Base-by-base conservation (phyloP, 2,113 vertebrate genomes). In the Cariama cristata region DNA sequence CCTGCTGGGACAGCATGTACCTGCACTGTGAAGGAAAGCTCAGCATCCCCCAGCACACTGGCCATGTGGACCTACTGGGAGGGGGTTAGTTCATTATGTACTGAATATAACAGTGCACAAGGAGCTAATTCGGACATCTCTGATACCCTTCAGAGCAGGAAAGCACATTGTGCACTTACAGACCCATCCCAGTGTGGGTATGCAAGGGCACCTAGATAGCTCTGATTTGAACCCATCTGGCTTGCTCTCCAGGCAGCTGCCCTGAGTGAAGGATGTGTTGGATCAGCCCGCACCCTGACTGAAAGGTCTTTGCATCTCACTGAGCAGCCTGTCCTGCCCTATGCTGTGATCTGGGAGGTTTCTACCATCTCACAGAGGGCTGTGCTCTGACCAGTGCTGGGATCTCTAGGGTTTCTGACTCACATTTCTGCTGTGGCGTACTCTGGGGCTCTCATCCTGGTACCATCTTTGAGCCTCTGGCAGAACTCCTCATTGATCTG, bases 401-500 rank as follows among this genome's bases (percentile, higher is more conserved):
- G 40, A 40, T 73, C 49, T 3, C 2, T 26, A 30, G 72, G 50
- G 64, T 79, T 76, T 91, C 75, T 83, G 60, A 98, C 98, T 98
- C 97, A 99, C 99, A 99, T 99, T 98, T 99, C 99, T 60, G 99
- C 98, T 42, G 99, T 99, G 67, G 99, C 99, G 0, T 99, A 99
- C 90, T 99, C 99, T 14, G 99, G 99, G 20, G 99, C 97, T 95
- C 99, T 98, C 99, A 99, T 99, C 81, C 99, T 98, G 71, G 99
- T 99, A 69, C 99, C 99, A 0, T 99, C 99, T 96, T 99, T 99
- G 86, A 99, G 97, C 30, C 98, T 97, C 94, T 99, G 99, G 97
- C 99, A 99, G 96, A 99, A 99, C 24, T 99, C 99, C 93, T 99
- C 99, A 1, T 99, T 99, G 93, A 99, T 99, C 97, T 99, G 99